These are phyloP conservation scores for Tricholaema leucomelas DNA, from an alignment of 2,113 vertebrate genomes.

Conservation along the genomic window DNA sequence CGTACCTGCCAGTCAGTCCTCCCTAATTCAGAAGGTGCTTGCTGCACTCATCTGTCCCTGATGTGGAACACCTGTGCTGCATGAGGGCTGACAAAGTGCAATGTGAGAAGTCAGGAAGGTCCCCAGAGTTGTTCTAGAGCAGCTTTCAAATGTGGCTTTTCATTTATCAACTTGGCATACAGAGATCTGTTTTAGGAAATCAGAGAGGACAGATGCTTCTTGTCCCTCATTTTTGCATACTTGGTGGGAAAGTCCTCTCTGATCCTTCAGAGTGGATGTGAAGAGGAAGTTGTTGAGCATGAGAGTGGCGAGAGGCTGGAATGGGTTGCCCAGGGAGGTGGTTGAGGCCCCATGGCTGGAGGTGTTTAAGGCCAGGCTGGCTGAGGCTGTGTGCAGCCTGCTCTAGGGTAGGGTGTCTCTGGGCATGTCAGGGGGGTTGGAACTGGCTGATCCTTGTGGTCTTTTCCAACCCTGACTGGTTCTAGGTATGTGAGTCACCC, in stretches of 20 bases:
- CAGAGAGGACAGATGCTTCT: neutral
- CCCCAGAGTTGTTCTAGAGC: neutral
- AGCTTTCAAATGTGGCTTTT: neutral
- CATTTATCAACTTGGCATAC: neutral
- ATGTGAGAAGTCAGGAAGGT: neutral
- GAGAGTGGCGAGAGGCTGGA: too few relatives aligned
- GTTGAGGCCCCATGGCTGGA: too few relatives aligned
- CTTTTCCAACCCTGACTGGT: too few relatives aligned
- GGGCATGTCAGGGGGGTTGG: too few relatives aligned
- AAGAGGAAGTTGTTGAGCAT: too few relatives aligned
- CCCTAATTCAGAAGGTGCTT: neutral
- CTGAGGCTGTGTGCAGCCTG: too few relatives aligned
- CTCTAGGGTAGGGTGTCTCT: too few relatives aligned
- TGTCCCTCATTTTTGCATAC: neutral
- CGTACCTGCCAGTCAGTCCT: neutral
- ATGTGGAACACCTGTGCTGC: accelerated
- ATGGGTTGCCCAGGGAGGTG: too few relatives aligned
- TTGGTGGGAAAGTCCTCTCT: accelerated
- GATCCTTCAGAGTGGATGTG: too few relatives aligned
- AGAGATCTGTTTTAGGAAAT: neutral
- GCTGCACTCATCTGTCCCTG: accelerated
- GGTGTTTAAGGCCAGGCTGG: too few relatives aligned
- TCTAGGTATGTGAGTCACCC: neutral
- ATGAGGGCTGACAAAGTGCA: neutral
- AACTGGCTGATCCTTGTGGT: too few relatives aligned